phyloP scores from a whole-genome alignment of 2,888 invertebrate genomes.

The Drosophila nr. medialis region DNA sequence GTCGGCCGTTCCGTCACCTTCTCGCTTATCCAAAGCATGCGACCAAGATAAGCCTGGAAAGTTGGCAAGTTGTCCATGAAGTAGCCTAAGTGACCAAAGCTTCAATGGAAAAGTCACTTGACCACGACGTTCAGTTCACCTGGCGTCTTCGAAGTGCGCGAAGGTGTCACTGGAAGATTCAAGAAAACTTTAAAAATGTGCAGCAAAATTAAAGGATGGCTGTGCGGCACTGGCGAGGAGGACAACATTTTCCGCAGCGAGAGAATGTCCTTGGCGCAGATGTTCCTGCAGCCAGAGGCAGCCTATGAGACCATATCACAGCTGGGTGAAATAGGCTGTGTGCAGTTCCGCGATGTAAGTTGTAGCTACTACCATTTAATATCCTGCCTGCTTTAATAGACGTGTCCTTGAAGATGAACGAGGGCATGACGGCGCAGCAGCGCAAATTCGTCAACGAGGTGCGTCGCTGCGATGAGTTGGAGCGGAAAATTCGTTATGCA shows the following conservation, averaged over 20 bases:
- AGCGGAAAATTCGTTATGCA: constrained; percentile 90
- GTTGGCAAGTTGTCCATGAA: constrained; percentile 47
- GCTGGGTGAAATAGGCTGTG: constrained; percentile 95
- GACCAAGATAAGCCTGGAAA: constrained; percentile 62
- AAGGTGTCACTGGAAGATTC: constrained; percentile 34
- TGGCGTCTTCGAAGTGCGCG: constrained; percentile 37
- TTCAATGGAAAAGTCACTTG: constrained; percentile 60
- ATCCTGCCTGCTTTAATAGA: neutral
- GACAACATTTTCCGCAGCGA: constrained; percentile 94
- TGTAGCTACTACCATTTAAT: too few species aligned
- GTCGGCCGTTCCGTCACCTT: constrained; percentile 24
- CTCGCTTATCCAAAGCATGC: constrained; percentile 59
- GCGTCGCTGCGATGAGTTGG: constrained; percentile 93
- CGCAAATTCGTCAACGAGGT: constrained; percentile 93
- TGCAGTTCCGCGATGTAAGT: constrained; percentile 97
- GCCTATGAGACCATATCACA: constrained; percentile 97
- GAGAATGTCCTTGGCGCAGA: constrained; percentile 95
- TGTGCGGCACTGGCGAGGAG: constrained; percentile 73
- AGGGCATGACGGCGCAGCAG: constrained; percentile 91
- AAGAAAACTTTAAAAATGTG: constrained; percentile 23
- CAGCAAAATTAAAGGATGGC: constrained; percentile 46
- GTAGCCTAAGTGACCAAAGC: constrained; percentile 25
- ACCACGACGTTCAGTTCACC: constrained; percentile 69
- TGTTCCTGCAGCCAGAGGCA: constrained; percentile 97
- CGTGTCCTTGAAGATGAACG: constrained; percentile 87